phyloP scores from a whole-genome alignment of 35 echinoderm and acorn worm species.

The Lytechinus pictus region DNA sequence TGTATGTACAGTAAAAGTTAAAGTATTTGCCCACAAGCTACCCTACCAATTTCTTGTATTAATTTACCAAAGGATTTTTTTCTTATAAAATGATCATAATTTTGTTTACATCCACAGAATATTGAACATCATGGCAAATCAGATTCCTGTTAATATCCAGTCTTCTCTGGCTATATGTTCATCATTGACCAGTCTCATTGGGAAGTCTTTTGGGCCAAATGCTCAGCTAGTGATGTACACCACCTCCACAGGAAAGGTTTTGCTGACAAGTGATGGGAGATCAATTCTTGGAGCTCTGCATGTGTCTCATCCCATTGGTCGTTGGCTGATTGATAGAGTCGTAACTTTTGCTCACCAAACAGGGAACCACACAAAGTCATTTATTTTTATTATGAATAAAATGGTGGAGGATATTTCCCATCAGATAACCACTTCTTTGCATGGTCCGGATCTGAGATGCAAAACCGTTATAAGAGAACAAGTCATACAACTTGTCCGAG shows the following conservation, averaged over 20 bases:
- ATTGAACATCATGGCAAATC: background rate
- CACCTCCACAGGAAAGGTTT: conserved; percentile 33
- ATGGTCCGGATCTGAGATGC: background rate
- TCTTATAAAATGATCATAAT: background rate
- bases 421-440: background rate
- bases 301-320: conserved; percentile 4
- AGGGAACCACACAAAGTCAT: background rate
- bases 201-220: conserved; percentile 7
- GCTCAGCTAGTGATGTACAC: conserved; percentile 18
- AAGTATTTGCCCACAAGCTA: too few species aligned
- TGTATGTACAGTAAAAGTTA: too few species aligned
- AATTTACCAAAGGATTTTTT: too few species aligned
- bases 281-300: background rate
- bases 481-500: background rate
- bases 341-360: background rate
- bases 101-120: background rate
- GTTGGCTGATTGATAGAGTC: conserved; percentile 25
- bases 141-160: background rate
- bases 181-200: background rate
- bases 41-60: too few species aligned
- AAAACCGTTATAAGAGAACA: background rate
- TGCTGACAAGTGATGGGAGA: conserved; percentile 23
- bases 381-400: background rate
- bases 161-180: conserved; percentile 14
- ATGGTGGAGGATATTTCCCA: conserved; percentile 4